Conservation (phyloP, 2,888 invertebrate genomes). For the Eristalinus aeneus region DNA sequence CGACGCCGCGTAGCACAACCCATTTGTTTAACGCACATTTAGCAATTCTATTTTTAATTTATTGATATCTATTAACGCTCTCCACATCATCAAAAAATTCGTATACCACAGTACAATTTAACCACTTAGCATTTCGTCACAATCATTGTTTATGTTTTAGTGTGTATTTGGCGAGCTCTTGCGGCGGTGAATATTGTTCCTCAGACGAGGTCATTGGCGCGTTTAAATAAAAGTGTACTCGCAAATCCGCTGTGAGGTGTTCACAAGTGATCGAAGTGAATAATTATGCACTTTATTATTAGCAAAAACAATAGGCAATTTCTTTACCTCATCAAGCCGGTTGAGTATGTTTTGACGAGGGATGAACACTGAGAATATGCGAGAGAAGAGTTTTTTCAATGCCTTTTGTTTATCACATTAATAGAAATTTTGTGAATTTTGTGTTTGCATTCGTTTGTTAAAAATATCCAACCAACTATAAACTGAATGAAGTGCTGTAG, state of each 20-base stretch:
- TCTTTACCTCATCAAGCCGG: conserved; percentile 14
- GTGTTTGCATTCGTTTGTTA: conserved; percentile 37
- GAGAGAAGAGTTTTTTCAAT: conserved; percentile 46
- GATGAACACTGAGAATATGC: conserved; percentile 42
- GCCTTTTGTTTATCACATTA: conserved; percentile 47
- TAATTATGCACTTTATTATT: conserved; percentile 63
- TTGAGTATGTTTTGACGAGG: conserved; percentile 19
- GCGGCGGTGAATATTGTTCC: conserved; percentile 48
- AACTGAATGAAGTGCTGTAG: conserved; percentile 64
- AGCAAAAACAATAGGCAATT: conserved; percentile 67
- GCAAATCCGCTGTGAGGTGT: conserved; percentile 2
- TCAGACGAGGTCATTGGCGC: conserved; percentile 53
- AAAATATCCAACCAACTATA: conserved; percentile 41
- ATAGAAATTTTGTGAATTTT: conserved; percentile 43
- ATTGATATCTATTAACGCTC: not conserved
- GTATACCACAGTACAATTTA: not conserved
- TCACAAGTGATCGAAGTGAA: conserved; percentile 31
- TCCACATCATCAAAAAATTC: not conserved
- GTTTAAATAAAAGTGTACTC: conserved; percentile 31
- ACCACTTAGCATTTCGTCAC: conserved; percentile 38
- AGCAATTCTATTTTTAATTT: conserved; percentile 26
- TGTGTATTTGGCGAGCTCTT: conserved; percentile 5
- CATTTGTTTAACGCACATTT: conserved; percentile 24
- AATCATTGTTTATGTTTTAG: conserved; percentile 28
- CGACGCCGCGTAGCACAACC: not conserved